Evolutionary conservation across 2,888 invertebrate species (phyloP), one percentile per base, ranked within the genome.

Genomic region (Mesorhabditis belari): DNA sequence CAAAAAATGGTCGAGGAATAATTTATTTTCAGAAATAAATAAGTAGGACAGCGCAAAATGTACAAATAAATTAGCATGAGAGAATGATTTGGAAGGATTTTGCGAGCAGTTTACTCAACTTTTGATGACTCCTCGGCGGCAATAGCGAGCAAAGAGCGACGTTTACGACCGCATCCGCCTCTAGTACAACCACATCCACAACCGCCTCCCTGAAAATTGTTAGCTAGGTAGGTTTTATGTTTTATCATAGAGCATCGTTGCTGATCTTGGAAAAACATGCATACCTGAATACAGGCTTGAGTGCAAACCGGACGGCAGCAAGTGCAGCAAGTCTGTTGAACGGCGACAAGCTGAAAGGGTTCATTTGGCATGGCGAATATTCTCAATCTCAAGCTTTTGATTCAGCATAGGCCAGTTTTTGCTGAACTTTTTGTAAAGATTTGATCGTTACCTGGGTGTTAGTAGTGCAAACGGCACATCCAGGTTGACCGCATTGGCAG

Each of bases 291-390:
- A 61, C 74, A 74, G 25, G 74, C 74, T 49, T 69, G 65, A 4
- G 74, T 72, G 53, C 74, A 74, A 5, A 74, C 72, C 27, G 74
- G 74, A 44, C 69, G 72, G 52, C 74, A 74, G 51, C 74, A 74
- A 56, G 66, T 69, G 58, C 74, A 74, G 55, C 74, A 74, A 3
- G 69, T 67, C 6, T 62, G 63, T 24, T 67, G 69, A 3, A 72
- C 70, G 12, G 57, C 57, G 19, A 61, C 58, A 9, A 50, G 51
- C 51, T 50, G 19, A 9, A 2, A 19, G n/a, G 2, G 51, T 1
- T 2, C 6, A 50, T 21, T n/a, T n/a, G n/a, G n/a, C n/a, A n/a
- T n/a, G n/a, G n/a, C n/a, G n/a, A n/a, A n/a, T n/a, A n/a, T n/a
- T n/a, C n/a, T n/a, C n/a, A n/a, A n/a, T n/a, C n/a, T n/a, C n/a